Percentiles rank a stretch among this genome's conserved stretches.
These are phyloP conservation scores for Venustoraphidia nigricollis DNA, from an alignment of 2,888 invertebrate genomes.

Conservation along the genomic window DNA sequence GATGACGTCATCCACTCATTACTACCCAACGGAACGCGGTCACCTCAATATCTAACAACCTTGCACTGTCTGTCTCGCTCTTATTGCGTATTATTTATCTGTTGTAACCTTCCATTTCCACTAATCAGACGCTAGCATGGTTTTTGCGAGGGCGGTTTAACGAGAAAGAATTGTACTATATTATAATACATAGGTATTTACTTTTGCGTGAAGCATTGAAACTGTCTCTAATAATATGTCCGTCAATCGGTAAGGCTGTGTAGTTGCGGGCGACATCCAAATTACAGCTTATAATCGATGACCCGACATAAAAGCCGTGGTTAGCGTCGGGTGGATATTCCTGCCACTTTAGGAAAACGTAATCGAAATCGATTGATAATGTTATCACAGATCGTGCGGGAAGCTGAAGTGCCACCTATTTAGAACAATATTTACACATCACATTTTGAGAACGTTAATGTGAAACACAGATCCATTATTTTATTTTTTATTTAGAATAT, in stretches of 20 bases:
- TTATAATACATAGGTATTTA: conserved; percentile 18
- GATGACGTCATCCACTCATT: no score
- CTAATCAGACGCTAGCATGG: no score
- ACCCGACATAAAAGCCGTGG: conserved; percentile 92
- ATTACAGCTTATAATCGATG: conserved; percentile 66
- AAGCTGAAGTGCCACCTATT: conserved; percentile 41
- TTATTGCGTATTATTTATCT: no score
- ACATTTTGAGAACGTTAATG: no score
- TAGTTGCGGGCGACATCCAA: conserved; percentile 68
- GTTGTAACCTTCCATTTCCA: no score
- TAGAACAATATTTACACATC: no score
- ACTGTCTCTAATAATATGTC: conserved; percentile 46
- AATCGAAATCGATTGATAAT: conserved; percentile 80
- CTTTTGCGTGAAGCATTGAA: conserved; percentile 47
- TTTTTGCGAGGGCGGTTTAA: conserved; percentile 11
- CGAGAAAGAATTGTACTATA: neutral
- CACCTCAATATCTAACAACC: no score
- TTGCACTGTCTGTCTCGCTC: no score
- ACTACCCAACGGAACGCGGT: no score
- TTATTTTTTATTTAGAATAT: no score
- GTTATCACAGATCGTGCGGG: conserved; percentile 68
- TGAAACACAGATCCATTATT: no score
- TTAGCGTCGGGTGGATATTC: conserved; percentile 99
- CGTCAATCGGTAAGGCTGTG: conserved; percentile 55
- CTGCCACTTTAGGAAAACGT: conserved; percentile 94